Conservation (phyloP, 2,888 invertebrate genomes). For the Lypha dubia region DNA sequence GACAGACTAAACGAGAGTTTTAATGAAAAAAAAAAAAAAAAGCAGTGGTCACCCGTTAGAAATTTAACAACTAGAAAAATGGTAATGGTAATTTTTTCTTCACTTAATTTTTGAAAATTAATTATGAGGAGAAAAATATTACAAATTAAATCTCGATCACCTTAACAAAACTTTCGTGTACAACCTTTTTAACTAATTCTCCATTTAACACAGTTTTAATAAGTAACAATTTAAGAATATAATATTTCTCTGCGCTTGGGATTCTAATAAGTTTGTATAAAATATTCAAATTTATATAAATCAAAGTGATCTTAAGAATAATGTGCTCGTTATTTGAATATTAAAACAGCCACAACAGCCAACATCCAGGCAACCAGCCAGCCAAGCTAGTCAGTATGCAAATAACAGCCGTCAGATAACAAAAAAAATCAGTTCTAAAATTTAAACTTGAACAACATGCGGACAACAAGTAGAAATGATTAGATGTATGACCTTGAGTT, state of each 20-base stretch:
- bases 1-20: not conserved
- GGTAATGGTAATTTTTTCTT: no score
- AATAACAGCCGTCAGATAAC: not conserved
- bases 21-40: not conserved
- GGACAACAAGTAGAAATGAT: conserved; percentile 10
- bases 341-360: conserved; percentile 8
- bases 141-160: not conserved
- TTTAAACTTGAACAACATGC: conserved; percentile 1
- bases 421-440: conserved; percentile 2
- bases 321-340: not conserved
- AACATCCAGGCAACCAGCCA: no score
- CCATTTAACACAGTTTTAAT: not conserved
- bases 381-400: not conserved
- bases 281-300: conserved; percentile 1
- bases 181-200: not conserved
- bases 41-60: not conserved
- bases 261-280: not conserved
- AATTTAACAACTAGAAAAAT: not conserved
- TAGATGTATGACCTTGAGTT: conserved; percentile 1
- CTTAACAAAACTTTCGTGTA: not conserved
- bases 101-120: not conserved
- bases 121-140: no score
- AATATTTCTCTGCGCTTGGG: not conserved
- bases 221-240: not conserved
- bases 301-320: not conserved